These are phyloP conservation scores for Melopsittacus undulatus DNA, from an alignment of 2,797 vertebrate species.

Conservation along the genomic window DNA sequence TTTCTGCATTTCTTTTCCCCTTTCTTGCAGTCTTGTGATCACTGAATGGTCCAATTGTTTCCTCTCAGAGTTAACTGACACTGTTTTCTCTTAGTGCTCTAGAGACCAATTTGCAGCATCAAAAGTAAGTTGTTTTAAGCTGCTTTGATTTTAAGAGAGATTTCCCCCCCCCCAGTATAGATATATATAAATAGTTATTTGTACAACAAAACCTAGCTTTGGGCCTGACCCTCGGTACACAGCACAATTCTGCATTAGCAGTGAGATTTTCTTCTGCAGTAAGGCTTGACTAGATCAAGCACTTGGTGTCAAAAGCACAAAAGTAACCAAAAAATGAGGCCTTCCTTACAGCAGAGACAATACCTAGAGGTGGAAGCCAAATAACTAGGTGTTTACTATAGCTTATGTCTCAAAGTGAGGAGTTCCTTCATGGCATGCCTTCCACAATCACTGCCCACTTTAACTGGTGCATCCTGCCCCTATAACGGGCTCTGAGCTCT, in stretches of 20 bases:
- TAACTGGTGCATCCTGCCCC: background rate
- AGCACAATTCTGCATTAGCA: background rate
- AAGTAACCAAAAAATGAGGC: background rate
- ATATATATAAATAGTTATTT: background rate
- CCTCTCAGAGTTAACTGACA: background rate
- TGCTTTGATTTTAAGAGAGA: background rate
- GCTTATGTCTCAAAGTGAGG: background rate
- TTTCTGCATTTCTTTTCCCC: background rate
- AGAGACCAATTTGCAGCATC: background rate
- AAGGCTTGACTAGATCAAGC: background rate
- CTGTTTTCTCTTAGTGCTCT: background rate
- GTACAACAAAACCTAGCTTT: background rate
- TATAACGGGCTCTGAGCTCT: background rate
- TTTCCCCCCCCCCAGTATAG: background rate
- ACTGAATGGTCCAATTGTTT: background rate
- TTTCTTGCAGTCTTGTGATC: background rate
- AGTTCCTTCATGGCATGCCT: background rate
- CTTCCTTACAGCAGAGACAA: background rate
- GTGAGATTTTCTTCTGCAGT: background rate
- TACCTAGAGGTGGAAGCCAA: background rate
- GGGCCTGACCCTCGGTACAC: accelerated
- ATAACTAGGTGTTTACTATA: background rate
- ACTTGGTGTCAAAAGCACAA: background rate
- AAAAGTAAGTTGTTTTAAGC: background rate
- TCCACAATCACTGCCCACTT: background rate